Evolutionary conservation across 2,797 vertebrate species (phyloP).

Genomic region (Mastacembelus armatus): DNA sequence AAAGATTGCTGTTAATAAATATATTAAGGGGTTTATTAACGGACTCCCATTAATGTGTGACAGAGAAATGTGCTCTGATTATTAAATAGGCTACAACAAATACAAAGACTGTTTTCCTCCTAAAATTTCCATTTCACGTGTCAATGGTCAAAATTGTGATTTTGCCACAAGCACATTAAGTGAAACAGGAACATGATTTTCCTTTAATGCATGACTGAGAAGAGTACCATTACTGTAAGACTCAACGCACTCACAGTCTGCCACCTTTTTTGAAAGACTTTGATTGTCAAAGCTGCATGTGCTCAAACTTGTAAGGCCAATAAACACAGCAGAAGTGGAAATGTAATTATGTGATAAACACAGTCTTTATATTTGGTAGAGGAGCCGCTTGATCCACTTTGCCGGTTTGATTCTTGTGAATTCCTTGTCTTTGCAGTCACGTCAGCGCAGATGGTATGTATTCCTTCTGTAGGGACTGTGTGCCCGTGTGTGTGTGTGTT

Average conservation of each 20-base stretch:
- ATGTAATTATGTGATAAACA: constrained; percentile 73
- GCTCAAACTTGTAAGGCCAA: constrained; percentile 55
- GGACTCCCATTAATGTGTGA: neutral
- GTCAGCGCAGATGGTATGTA: constrained; percentile 70
- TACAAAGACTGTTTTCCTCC: neutral
- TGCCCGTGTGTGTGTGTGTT: constrained; percentile 49
- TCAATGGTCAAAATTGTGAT: constrained; percentile 7
- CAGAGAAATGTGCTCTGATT: constrained; percentile 7
- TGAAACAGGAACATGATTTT: constrained; percentile 21
- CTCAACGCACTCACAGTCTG: constrained; percentile 7
- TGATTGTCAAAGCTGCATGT: constrained; percentile 47
- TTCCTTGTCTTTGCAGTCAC: constrained; percentile 64
- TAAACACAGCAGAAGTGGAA: constrained; percentile 67
- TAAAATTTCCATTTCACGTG: constrained; percentile 18
- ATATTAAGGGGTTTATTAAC: constrained; percentile 5
- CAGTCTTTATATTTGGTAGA: constrained; percentile 61
- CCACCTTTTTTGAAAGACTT: constrained; percentile 36
- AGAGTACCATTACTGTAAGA: constrained; percentile 20
- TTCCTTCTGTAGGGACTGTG: constrained; percentile 62
- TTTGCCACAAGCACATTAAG: neutral
- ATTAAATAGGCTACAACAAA: constrained; percentile 20
- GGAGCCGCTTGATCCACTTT: constrained; percentile 51
- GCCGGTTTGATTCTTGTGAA: constrained; percentile 58
- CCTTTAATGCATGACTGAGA: constrained; percentile 11
- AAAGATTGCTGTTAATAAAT: constrained; percentile 3